Base-by-base conservation (phyloP, 2,888 invertebrate species). In the Pandemis heparana region DNA sequence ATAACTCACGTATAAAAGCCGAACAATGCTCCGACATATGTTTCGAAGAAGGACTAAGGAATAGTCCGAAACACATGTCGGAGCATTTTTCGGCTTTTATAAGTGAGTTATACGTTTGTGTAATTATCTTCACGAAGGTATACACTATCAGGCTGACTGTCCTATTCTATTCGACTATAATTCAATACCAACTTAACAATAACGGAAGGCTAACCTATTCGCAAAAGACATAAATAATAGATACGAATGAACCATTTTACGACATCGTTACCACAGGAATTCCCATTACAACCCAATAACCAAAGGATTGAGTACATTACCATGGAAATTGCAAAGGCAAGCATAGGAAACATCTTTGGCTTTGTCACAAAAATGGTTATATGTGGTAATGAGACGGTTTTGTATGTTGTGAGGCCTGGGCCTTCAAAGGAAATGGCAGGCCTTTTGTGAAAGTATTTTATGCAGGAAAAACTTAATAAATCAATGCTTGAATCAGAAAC, bases 201-300 rank as follows among this genome's bases (percentile, higher is more conserved):
- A 9, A 39, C 12, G 61, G 41, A 43, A 23, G 43, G 8, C 23
- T 6, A 62, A 56, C 12, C 1, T 5, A 12, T 56, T 56, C 23
- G 23, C 23, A 12, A 23, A 23, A 56, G 23, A 16, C 16, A 38
- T 12, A 62, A 62, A 62, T 23, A 43, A 41, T 23, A 41, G 62
- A 10, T 18, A 18, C 4, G 41, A 32, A 18, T 18, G 43, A 62
- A 38, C 41, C 12, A 62, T 39, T 53, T 41, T 66, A 66, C 5
- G 18, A 12, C 16, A 53, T 51, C 65, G 65, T 41, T 65, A 51
- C 10, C 12, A 53, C 38, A 12, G 41, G 53, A 66, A 66, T 66
- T 66, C 53, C 51, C 18, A 66, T 66, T 53, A 53, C 51, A 38
- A 39, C 53, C 53, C 53, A 53, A 66, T 53, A 53, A 53, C 14